Base-by-base conservation (phyloP, 2,113 vertebrate genomes). In the Aldabrachelys gigantea region DNA sequence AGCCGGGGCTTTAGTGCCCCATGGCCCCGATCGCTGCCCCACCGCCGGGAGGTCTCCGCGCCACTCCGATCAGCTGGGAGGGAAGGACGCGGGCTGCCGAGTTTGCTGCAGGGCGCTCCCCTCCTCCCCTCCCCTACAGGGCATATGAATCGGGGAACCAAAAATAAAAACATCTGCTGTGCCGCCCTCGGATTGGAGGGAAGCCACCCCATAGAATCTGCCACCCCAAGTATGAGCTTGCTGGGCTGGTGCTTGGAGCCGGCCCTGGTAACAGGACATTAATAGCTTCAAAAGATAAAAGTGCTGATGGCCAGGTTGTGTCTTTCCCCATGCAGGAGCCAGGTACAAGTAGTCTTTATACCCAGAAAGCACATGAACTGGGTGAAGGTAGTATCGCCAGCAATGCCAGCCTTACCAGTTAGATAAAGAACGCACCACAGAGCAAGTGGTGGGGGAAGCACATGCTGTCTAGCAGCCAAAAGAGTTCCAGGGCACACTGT, bases 21-120 rank as follows among this genome's bases (percentile, higher is more conserved):
- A 3, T 10, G 10, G 47, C 47, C 47, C 47, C 2, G 2, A 49
- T 9, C 9, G 47, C 10, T 3, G 3, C 10, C 3, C 47, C 10
- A 10, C 47, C 47, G 47, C 47, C 47, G 10, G 47, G 47, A 49
- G 9, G 47, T 10, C 47, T 49, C 47, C 9, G 9, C 47, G 9
- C 47, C 9, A 9, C 47, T 49, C 47, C 47, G 10, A 9, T 49
- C 47, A 10, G 47, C 47, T 49, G 47, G 8, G 47, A 49, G 2
- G 47, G 47, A 49, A 49, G 47, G 8, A 49, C 2, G 8, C 10
- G 3, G 47, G 47, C 10, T 49, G 47, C 10, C 10, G 47, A 49
- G 47, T 49, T 49, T 49, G 47, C 47, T 49, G 47, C 47, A 49
- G 47, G 47, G 47, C 2, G 47, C 10, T 10, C 9, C 47, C 47